Base-by-base conservation (phyloP, 2,888 invertebrate genomes). In the Cinara cedri region DNA sequence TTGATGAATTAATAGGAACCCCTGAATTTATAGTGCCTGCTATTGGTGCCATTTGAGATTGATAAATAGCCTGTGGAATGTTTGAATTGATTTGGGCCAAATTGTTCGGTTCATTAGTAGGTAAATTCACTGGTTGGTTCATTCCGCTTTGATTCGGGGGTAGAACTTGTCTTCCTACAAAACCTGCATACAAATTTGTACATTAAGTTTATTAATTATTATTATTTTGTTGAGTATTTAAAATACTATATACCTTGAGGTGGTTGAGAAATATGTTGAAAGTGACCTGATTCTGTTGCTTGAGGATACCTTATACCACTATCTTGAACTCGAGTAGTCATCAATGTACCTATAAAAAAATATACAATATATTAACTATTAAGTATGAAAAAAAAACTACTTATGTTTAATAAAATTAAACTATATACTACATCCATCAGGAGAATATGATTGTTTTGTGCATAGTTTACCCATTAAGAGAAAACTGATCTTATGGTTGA, bases 281-380 rank as follows among this genome's bases (percentile, higher is more conserved):
- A 70, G 8, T 78, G 78, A 34, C 57, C 21, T 4, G 78, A 10
- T 16, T 76, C 76, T 26, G 76, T 46, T 16, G 66, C 26, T 46
- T 66, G 76, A 1, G 65, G 76, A 66, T 76, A 76, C 21, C 76
- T 24, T 16, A 78, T 16, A 60, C 57, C 54, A 70, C 70, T 78
- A 16, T 78, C 78, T 78, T 78, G 78, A 1, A 78, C 46, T 68
- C 70, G 78, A 57, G 78, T 34, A n/a, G 78, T 19, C 54, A 78
- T 68, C 46, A 78, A 42, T 42, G 78, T 51, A 68, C 60, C 78
- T 78, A 65, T 49, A 42, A 54, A 10, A 34, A 1, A 49, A 26
- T 34, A 21, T 44, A 2, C 1, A 55, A 55, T 1, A 34, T 34
- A 21, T 14, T 14, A 68, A 65, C 16, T 26, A n/a, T 46, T 65